Percentiles rank a stretch among this genome's conserved stretches.
phyloP scores from a whole-genome alignment of 2,797 vertebrate genomes.

The Enteromius viviparus region DNA sequence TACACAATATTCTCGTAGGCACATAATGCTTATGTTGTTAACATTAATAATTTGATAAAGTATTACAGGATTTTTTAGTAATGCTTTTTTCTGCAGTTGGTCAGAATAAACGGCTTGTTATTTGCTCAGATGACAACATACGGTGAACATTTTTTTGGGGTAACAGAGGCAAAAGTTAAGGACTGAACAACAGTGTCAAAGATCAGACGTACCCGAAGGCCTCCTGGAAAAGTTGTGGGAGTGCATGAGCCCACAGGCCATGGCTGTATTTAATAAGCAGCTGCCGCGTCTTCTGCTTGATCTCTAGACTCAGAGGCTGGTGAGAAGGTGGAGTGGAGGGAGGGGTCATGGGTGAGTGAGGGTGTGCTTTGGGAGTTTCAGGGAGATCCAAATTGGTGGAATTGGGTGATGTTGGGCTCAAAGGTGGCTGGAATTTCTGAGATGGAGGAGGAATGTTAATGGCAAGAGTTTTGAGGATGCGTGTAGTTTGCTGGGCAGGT shows the following conservation, averaged over 20 bases:
- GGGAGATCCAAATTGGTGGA: conserved; percentile 3
- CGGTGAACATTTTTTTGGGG: too few relatives aligned
- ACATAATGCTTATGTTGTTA: too few relatives aligned
- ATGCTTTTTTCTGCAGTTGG: too few relatives aligned
- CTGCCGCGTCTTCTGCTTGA: conserved; percentile 81
- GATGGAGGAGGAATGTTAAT: background rate
- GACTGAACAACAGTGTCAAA: background rate
- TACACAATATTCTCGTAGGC: too few relatives aligned
- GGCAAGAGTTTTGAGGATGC: background rate
- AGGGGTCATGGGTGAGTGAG: conserved; percentile 34
- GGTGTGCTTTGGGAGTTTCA: conserved; percentile 43
- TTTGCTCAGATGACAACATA: too few relatives aligned
- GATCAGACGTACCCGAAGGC: conserved; percentile 74
- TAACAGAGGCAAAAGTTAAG: too few relatives aligned
- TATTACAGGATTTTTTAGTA: too few relatives aligned
- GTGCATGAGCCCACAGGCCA: conserved; percentile 89
- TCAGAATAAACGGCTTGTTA: too few relatives aligned
- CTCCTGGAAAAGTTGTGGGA: conserved; percentile 89
- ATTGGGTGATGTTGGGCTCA: conserved; percentile 35
- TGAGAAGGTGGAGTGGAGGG: conserved; percentile 34
- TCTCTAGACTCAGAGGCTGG: conserved; percentile 62
- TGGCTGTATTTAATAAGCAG: conserved; percentile 84
- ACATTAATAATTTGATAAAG: too few relatives aligned
- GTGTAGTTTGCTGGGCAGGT: background rate
- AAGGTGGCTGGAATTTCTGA: conserved; percentile 31